Evolutionary conservation across 2,888 invertebrate species (phyloP).

Genomic region (Zelleria hepariella): DNA sequence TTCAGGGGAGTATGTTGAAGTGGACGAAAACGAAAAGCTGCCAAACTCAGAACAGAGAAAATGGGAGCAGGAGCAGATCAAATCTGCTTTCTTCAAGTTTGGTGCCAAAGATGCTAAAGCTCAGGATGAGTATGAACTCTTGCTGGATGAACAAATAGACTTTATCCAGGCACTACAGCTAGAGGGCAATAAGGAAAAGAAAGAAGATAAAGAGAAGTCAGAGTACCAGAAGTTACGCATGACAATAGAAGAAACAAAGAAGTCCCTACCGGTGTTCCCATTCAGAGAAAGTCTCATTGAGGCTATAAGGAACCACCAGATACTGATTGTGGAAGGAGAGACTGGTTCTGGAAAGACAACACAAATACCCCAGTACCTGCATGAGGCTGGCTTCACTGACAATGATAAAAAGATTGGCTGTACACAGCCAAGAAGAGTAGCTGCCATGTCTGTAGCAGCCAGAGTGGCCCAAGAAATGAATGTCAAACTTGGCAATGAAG

Average conservation of each 20-base stretch:
- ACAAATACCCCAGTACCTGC: conserved; percentile 97
- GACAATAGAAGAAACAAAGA: conserved; percentile 92
- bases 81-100: conserved; percentile 91
- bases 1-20: conserved; percentile 82
- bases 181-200: conserved; percentile 76
- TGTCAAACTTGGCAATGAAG: conserved; percentile 94
- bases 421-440: conserved; percentile 97
- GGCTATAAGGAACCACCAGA: conserved; percentile 91
- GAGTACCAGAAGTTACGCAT: conserved; percentile 78
- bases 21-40: conserved; percentile 87
- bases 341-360: conserved; percentile 99
- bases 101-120: conserved; percentile 88
- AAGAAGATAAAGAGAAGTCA: conserved; percentile 75
- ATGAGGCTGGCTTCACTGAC: conserved; percentile 91
- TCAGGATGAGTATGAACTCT: conserved; percentile 89
- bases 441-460: conserved; percentile 99
- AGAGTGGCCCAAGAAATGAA: conserved; percentile 98
- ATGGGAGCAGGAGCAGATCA: conserved; percentile 98
- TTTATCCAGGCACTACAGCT: conserved; percentile 92
- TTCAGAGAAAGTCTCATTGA: conserved; percentile 90
- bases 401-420: conserved; percentile 94
- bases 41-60: conserved; percentile 90
- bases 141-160: conserved; percentile 97
- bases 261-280: conserved; percentile 93
- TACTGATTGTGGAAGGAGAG: conserved; percentile 97